phyloP scores from a whole-genome alignment of 2,797 vertebrate species.

The Chloroceryle inda region DNA sequence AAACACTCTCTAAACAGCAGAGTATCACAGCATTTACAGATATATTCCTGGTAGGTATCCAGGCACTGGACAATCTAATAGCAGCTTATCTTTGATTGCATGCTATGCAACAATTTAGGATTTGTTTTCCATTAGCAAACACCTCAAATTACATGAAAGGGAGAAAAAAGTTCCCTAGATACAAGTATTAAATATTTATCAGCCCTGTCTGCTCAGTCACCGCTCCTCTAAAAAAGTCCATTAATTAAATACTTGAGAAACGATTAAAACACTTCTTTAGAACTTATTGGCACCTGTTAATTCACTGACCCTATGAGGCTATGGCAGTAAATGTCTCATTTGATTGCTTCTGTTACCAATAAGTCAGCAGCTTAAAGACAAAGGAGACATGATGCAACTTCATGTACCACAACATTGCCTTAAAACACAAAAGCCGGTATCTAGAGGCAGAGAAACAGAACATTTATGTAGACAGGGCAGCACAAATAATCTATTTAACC shows the following conservation, averaged over 20 bases:
- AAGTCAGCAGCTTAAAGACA: conserved; percentile 63
- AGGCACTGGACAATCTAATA: conserved; percentile 13
- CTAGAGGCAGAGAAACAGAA: conserved; percentile 47
- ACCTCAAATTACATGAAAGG: conserved; percentile 51
- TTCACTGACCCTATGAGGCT: conserved; percentile 50
- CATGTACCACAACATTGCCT: conserved; percentile 35
- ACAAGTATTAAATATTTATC: conserved; percentile 62
- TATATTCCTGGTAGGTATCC: conserved; percentile 3
- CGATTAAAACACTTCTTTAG: conserved; percentile 54
- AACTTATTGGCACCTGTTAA: conserved; percentile 72
- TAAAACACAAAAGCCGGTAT: conserved; percentile 53
- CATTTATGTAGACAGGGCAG: conserved; percentile 54
- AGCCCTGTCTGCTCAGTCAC: conserved; percentile 57
- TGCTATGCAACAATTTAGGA: not conserved
- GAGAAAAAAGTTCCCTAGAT: conserved; percentile 39
- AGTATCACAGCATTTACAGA: not conserved
- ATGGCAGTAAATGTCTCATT: conserved; percentile 20
- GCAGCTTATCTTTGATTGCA: conserved; percentile 14
- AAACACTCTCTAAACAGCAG: not conserved
- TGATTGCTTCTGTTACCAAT: conserved; percentile 54
- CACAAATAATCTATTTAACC: conserved; percentile 68
- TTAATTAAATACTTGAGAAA: conserved; percentile 69
- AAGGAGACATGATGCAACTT: conserved; percentile 43
- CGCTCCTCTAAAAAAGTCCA: conserved; percentile 16
- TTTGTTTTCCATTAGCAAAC: conserved; percentile 60